Percentiles rank a stretch among this genome's conserved stretches.
Conservation (phyloP, 2,797 vertebrate species). For the Chelon auratus region DNA sequence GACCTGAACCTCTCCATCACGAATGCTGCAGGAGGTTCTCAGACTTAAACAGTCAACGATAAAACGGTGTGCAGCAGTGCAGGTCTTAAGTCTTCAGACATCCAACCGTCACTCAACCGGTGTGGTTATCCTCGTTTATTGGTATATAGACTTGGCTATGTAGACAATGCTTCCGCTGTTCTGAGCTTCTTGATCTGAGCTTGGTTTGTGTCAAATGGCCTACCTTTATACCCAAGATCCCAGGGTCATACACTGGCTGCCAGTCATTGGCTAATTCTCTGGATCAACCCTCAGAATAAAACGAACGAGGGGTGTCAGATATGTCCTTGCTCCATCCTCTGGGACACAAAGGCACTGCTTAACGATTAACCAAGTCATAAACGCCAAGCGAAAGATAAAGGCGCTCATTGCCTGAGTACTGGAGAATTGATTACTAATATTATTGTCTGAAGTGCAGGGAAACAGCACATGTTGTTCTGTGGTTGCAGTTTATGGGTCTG, state of each 20-base stretch:
- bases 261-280: slow-evolving; percentile 78
- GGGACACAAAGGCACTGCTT: slow-evolving; percentile 83
- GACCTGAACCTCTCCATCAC: slow-evolving; percentile 77
- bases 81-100: slow-evolving; percentile 48
- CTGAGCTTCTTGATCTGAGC: slow-evolving; percentile 33
- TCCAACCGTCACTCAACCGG: slow-evolving; percentile 43
- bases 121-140: slow-evolving; percentile 38
- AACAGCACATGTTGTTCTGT: slow-evolving; percentile 73
- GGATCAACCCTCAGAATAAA: slow-evolving; percentile 77
- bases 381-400: slow-evolving; percentile 79
- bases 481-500: slow-evolving; percentile 67
- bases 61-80: slow-evolving; percentile 17
- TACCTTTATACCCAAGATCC: slow-evolving; percentile 79
- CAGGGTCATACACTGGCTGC: slow-evolving; percentile 54
- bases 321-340: slow-evolving; percentile 83
- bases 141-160: not conserved
- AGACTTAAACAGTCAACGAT: slow-evolving; percentile 54
- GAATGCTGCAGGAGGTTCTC: slow-evolving; percentile 45
- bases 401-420: slow-evolving; percentile 61
- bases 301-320: slow-evolving; percentile 74
- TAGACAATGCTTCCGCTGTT: not conserved
- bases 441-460: slow-evolving; percentile 70
- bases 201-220: slow-evolving; percentile 30
- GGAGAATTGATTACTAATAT: slow-evolving; percentile 83
- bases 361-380: slow-evolving; percentile 87